Base-by-base conservation (phyloP, 2,797 vertebrate genomes). In the Notamacropus eugenii region DNA sequence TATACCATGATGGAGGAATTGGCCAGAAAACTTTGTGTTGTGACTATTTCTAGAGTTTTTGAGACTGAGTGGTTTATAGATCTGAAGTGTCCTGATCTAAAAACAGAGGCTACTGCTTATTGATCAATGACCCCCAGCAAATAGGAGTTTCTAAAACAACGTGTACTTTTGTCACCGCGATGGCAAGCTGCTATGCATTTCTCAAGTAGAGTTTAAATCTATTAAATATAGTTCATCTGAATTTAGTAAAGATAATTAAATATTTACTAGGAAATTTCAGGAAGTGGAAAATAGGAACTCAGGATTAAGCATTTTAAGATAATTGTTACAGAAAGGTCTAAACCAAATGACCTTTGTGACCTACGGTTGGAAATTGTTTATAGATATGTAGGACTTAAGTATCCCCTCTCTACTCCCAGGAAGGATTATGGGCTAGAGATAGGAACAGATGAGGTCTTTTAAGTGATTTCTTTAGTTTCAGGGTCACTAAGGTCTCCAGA, bases 151-250 rank as follows among this genome's bases (percentile, higher is more conserved):
- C 93, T 91, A 93, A 92, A 95, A 95, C 62, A 13, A 93, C 91
- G 12, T 74, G 1, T 82, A 96, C 5, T 94, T 90, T 55, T 95
- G 67, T 74, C 94, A 93, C 40, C 62, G 92, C 58, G 34, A 90
- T 92, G 28, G 91, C 92, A 92, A 55, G 92, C 90, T 92, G 31
- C 24, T 90, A 92, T 93, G 24, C 24, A 56, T 93, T 29, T 95
- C 95, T 91, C 46, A 96, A 96, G 94, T 93, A 93, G 62, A 94
- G 96, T 93, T 93, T 54, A 95, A 92, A 96, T 95, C 11, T 87
- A 19, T 92, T 92, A 92, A 94, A 96, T 93, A 92, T 90, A 92
- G 74, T 87, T 96, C 92, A 93, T 95, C 10, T 91, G 34, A 87
- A 95, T 93, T 54, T 94, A 94, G 57, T 31, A 96, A 54, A 55